Evolutionary conservation across 2,797 vertebrate genomes (phyloP).

Genomic region (Acridotheres tristis): DNA sequence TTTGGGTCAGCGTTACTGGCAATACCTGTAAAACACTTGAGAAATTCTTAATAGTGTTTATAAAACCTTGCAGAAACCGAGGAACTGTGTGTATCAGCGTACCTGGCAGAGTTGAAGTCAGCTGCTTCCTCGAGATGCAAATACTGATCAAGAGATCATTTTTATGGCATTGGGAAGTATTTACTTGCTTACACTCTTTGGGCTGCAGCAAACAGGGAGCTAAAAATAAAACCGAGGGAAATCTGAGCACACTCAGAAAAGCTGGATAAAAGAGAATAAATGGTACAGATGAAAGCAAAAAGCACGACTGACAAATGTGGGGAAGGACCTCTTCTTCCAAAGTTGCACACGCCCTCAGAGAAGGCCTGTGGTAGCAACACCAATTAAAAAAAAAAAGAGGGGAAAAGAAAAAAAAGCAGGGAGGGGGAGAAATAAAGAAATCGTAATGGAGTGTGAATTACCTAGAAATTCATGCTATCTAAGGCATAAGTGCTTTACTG

Average conservation of each 20-base stretch:
- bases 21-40: constrained; percentile 34
- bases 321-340: neutral
- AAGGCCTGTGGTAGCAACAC: fast-evolving
- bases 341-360: neutral
- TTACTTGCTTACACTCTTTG: neutral
- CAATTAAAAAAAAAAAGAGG: neutral
- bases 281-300: neutral
- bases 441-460: neutral
- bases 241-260: neutral
- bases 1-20: constrained; percentile 52
- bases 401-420: too few relatives aligned
- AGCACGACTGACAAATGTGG: neutral
- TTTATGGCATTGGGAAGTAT: neutral
- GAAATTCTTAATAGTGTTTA: constrained; percentile 15
- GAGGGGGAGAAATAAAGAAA: neutral
- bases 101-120: neutral
- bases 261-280: neutral
- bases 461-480: neutral
- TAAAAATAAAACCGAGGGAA: neutral
- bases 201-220: neutral
- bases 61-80: constrained; percentile 50
- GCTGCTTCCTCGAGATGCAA: neutral
- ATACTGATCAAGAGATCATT: neutral
- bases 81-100: neutral
- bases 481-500: neutral